Conservation (phyloP, 2,888 invertebrate species). For the Polia nebulosa region DNA sequence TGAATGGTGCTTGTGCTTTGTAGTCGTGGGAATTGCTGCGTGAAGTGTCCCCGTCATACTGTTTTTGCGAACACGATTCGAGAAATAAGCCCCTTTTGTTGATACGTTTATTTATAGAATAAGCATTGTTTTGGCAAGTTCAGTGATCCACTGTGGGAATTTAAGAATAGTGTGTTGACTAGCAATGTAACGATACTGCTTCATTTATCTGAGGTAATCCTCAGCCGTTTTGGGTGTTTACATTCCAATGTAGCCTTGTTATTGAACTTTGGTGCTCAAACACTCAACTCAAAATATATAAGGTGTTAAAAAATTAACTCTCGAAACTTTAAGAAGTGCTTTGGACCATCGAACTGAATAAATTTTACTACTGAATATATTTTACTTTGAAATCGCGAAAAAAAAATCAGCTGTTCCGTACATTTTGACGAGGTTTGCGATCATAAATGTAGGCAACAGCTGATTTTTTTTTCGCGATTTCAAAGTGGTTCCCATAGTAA, state of each 20-base stretch:
- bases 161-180: slow-evolving; percentile 4
- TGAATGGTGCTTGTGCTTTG: slow-evolving; percentile 56
- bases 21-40: slow-evolving; percentile 58
- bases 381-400: too few relatives aligned
- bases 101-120: slow-evolving; percentile 48
- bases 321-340: too few relatives aligned
- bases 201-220: not conserved
- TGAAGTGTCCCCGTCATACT: slow-evolving; percentile 41
- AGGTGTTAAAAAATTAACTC: too few relatives aligned
- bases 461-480: too few relatives aligned
- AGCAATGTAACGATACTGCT: slow-evolving; percentile 5
- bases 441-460: too few relatives aligned
- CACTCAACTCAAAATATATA: not conserved
- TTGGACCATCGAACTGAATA: too few relatives aligned
- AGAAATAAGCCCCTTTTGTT: slow-evolving; percentile 53
- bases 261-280: not conserved
- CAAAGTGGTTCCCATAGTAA: too few relatives aligned
- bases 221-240: not conserved
- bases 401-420: too few relatives aligned
- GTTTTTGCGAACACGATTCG: slow-evolving; percentile 48
- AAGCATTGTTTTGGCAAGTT: slow-evolving; percentile 46
- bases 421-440: too few relatives aligned
- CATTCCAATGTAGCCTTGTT: not conserved
- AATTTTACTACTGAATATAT: too few relatives aligned
- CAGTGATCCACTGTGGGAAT: slow-evolving; percentile 43